A percentile compares a stretch with the other conserved stretches of the same genome.
phyloP scores from a whole-genome alignment of 35 echinoderm and acorn worm species.

The Holothuria glaberrima region DNA sequence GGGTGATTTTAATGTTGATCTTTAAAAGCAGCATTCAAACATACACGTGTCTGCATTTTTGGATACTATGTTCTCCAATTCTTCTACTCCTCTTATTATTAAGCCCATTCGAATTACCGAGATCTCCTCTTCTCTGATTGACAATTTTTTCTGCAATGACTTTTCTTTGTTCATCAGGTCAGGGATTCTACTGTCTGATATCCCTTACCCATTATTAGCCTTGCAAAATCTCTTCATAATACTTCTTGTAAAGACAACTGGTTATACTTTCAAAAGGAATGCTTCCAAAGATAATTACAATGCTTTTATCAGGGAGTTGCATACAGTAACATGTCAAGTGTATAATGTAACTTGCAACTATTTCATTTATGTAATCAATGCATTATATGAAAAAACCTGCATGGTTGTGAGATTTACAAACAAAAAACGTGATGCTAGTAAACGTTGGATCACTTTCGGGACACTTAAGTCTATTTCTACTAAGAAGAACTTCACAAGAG shows the following conservation, averaged over 20 bases:
- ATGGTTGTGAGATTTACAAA: no score
- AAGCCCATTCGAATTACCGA: slow-evolving; percentile 4
- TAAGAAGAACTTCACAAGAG: neutral
- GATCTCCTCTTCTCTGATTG: neutral
- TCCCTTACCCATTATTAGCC: neutral
- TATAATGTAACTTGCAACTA: slow-evolving; percentile 11
- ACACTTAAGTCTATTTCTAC: no score
- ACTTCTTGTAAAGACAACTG: no score
- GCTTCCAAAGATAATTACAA: neutral
- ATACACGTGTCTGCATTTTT: neutral
- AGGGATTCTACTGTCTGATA: slow-evolving; percentile 20
- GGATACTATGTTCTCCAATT: slow-evolving; percentile 17
- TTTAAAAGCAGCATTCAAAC: neutral
- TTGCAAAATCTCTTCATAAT: no score
- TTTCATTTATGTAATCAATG: slow-evolving; percentile 6
- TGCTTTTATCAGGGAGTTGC: neutral
- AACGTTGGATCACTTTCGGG: no score
- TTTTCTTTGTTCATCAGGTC: no score
- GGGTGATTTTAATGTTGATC: no score
- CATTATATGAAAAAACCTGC: neutral
- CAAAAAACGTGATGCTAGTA: no score
- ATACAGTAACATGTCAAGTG: neutral
- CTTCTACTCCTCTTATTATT: neutral
- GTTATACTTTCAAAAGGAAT: no score
- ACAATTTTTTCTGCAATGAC: slow-evolving; percentile 6